Base-by-base conservation (phyloP, 2,888 invertebrate genomes). In the Coremacera marginata region DNA sequence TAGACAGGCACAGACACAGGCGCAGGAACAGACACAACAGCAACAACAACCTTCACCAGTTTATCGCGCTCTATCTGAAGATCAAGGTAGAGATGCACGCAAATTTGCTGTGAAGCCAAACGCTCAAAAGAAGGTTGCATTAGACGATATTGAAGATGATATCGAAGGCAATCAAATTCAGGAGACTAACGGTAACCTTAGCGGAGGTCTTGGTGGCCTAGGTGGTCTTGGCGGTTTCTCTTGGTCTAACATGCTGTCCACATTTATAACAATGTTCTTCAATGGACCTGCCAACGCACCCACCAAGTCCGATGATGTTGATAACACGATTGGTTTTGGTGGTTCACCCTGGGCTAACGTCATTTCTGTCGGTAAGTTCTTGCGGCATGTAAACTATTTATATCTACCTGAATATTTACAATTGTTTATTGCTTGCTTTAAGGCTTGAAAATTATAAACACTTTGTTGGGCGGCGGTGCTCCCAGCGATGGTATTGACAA, bases 81-180 rank as follows among this genome's bases (percentile, higher is more conserved):
- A 70, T 11, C 80, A 80, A 52, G 52, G 82, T 79, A 80, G 82
- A 79, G 77, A 78, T 37, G 82, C 81, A 44, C 91, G 96, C 80
- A 97, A 96, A 91, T 96, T 94, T 88, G 95, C 95, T 0, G 96
- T 95, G 87, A 97, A 97, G 88, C 94, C 96, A 16, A 97, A 96
- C 87, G 94, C 95, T 19, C 92, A 95, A 85, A 97, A 97, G 90
- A 97, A 97, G 90, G 96, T 96, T 5, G 94, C 94, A 3, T 89
- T 94, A 49, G 95, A 95, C 84, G 95, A 96, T 86, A 89, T 96
- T 80, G 95, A 95, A 83, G 95, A 95, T 82, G 96, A 96, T 83
- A 92, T 95, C 80, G 86, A 87, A 75, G 94, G 93, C 80, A 96
- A 96, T 90, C 94, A 94, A 82, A 94, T 96, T 84, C 93, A 93